phyloP scores from a whole-genome alignment of 2,888 invertebrate species.

The Lepidocyrtoides sp. region DNA sequence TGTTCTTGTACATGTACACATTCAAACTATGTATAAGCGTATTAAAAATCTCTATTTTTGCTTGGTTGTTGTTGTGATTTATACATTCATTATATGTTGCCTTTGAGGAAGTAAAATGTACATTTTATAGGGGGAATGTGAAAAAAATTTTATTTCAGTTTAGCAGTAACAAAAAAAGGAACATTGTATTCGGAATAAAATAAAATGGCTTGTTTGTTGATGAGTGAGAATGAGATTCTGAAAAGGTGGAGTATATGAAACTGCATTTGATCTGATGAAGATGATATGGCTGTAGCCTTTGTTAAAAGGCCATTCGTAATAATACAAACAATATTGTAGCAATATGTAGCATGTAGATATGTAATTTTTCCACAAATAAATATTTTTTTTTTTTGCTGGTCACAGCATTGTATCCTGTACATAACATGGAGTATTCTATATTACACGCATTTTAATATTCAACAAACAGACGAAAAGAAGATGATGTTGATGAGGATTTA shows the following conservation, averaged over 20 bases:
- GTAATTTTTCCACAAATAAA: too few relatives aligned
- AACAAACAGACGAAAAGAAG: not conserved
- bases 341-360: too few relatives aligned
- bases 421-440: not conserved
- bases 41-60: too few relatives aligned
- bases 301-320: too few relatives aligned
- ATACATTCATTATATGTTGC: not conserved
- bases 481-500: conserved; percentile 14
- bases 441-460: not conserved
- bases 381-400: not conserved
- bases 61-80: too few relatives aligned
- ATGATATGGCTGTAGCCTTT: too few relatives aligned
- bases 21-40: too few relatives aligned
- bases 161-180: too few relatives aligned
- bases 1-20: too few relatives aligned
- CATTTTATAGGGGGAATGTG: too few relatives aligned
- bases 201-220: not conserved
- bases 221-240: not conserved
- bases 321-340: too few relatives aligned
- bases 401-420: not conserved
- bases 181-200: not conserved
- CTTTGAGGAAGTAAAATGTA: not conserved
- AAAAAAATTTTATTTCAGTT: conserved; percentile 20
- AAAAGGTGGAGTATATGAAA: not conserved
- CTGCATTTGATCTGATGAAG: too few relatives aligned